Evolutionary conservation across 2,797 vertebrate species (phyloP), one percentile per base, ranked within the genome.

Genomic region (Mionectes olivaceus): DNA sequence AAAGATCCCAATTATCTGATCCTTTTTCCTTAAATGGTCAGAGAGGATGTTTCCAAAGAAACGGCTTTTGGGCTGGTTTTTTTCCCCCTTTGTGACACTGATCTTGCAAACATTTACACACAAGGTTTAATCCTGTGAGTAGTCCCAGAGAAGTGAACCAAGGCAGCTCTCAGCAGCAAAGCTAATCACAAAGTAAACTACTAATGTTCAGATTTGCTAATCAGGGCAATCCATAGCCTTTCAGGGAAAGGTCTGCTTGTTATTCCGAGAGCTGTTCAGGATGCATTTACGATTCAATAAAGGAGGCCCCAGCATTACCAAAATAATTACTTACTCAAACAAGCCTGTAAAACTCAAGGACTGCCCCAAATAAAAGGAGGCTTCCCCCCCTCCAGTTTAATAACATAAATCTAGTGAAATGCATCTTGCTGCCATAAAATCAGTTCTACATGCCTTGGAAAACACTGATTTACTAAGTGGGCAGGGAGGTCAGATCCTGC

Each of bases 1-100:
- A 98, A 98, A 98, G 98, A 98, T 98, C 98, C 98, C 98, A 98
- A 98, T 98, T 98, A 99, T 98, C 97, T 98, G 98, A 98, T 98
- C 96, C 93, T 97, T 97, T 97, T 97, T 95, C 97, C 97, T 96
- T 96, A 94, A 94, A 87, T 97, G 95, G 95, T 96, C 97, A 95
- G 91, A 87, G 95, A 97, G 96, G 95, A 97, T 96, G 83, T 97
- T 97, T 97, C 97, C 97, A 97, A 94, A 95, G 95, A 91, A 90
- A 92, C 0, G 7, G 85, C 44, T 88, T 93, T 91, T 22, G 73
- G 63, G 39, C 59, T 89, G 33, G 14, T 13, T 71, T 64, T 44
- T 78, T 46, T 32, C 78, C 64, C 28, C 16, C 16, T 94, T 80
- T 89, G 76, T 81, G 96, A 89, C 87, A 91, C 89, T 87, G 83